phyloP scores from a whole-genome alignment of 2,113 vertebrate species.

The Prietella phreatophila region DNA sequence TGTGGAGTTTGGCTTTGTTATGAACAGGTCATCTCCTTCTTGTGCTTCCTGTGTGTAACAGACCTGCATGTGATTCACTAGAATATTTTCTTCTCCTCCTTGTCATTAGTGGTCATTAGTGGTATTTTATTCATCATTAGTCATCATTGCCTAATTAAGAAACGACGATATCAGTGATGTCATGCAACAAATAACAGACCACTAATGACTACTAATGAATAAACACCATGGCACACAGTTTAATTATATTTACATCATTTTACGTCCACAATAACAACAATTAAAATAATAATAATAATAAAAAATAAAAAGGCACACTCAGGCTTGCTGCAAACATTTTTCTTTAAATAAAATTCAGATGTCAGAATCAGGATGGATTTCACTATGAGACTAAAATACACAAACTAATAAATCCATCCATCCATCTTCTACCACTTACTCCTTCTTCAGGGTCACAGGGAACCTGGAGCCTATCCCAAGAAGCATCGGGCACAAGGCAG shows the following conservation, averaged over 20 bases:
- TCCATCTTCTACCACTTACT: too few species aligned
- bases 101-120: conserved; percentile 18
- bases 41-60: not conserved
- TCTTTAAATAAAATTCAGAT: not conserved
- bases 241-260: conserved; percentile 18
- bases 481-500: too few species aligned
- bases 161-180: conserved; percentile 10
- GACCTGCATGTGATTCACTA: not conserved
- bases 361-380: not conserved
- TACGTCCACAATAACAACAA: not conserved
- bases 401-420: too few species aligned
- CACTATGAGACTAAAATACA: not conserved
- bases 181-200: conserved; percentile 24
- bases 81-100: conserved; percentile 2
- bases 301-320: not conserved
- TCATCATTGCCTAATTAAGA: conserved; percentile 25
- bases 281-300: not conserved
- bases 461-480: too few species aligned
- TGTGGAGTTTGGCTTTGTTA: not conserved
- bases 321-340: not conserved
- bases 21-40: not conserved
- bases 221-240: conserved; percentile 12
- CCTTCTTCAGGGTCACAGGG: too few species aligned
- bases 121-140: conserved; percentile 13
- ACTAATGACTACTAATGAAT: conserved; percentile 30